Evolutionary conservation across 2,113 vertebrate species (phyloP).

Genomic region (Oncorhynchus kisutch): DNA sequence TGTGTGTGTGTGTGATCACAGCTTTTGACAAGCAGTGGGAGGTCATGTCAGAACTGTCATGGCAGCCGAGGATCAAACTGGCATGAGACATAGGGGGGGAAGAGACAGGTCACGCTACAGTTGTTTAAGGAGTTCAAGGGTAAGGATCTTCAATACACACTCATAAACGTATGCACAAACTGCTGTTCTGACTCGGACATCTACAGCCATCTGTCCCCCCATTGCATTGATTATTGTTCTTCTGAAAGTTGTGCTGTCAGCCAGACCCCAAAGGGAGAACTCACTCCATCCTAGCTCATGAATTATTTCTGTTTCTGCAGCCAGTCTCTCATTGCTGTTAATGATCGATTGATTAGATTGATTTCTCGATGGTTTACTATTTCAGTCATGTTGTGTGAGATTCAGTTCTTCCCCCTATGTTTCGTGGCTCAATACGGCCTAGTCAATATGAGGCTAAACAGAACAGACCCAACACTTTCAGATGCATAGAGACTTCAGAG

Average conservation of each 20-base stretch:
- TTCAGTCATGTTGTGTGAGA: slow-evolving; percentile 24
- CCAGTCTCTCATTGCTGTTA: slow-evolving; percentile 1
- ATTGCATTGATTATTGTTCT: background rate
- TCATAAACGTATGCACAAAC: background rate
- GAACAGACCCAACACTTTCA: background rate
- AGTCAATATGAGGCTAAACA: background rate
- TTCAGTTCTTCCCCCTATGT: slow-evolving; percentile 4
- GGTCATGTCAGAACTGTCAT: slow-evolving; percentile 27
- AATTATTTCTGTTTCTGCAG: slow-evolving; percentile 18
- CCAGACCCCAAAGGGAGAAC: background rate
- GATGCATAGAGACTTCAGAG: background rate
- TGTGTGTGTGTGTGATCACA: background rate
- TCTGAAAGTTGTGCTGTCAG: slow-evolving; percentile 3
- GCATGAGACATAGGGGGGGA: background rate
- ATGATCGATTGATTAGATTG: slow-evolving; percentile 23
- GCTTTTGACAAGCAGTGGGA: slow-evolving; percentile 20
- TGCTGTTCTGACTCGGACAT: no score
- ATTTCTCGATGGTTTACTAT: slow-evolving; percentile 20
- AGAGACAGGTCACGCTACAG: slow-evolving; percentile 19
- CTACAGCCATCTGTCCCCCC: background rate
- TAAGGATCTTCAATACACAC: background rate
- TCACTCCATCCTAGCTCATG: background rate
- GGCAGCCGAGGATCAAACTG: background rate
- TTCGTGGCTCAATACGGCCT: background rate
- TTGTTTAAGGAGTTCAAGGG: slow-evolving; percentile 9